Evolutionary conservation across 2,113 vertebrate species (phyloP).

Genomic region (Phrynosoma platyrhinos): DNA sequence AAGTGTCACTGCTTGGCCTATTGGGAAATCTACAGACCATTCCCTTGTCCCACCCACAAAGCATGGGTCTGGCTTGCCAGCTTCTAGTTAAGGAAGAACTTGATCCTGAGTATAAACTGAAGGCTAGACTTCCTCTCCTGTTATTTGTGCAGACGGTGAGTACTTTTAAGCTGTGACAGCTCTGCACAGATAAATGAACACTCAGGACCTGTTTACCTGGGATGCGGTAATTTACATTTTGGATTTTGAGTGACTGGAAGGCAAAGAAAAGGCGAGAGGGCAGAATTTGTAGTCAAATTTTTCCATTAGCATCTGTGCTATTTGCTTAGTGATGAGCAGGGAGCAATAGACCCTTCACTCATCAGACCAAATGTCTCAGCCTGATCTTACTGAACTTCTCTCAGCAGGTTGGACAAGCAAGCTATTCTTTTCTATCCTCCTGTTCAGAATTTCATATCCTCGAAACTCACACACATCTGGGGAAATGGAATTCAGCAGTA

Average conservation of each 20-base stretch:
- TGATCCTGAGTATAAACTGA: not conserved
- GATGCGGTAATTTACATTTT: constrained; percentile 28
- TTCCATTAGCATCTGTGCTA: constrained; percentile 61
- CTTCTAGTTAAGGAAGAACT: not conserved
- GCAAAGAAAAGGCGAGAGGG: constrained; percentile 39
- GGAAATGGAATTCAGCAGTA: constrained; percentile 65
- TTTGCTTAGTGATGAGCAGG: constrained; percentile 60
- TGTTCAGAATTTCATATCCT: constrained; percentile 68
- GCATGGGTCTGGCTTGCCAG: not conserved
- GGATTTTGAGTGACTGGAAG: constrained; percentile 31
- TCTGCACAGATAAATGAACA: not conserved
- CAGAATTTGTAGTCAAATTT: constrained; percentile 38
- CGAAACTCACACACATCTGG: constrained; percentile 69
- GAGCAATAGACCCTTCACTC: constrained; percentile 49
- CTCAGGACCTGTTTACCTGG: not conserved
- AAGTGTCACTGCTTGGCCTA: no score
- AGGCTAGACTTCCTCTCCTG: not conserved
- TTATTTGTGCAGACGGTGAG: not conserved
- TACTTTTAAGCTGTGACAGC: not conserved
- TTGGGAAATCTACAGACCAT: not conserved
- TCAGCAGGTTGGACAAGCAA: constrained; percentile 62
- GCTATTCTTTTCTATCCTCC: constrained; percentile 62
- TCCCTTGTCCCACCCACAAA: not conserved
- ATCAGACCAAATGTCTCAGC: constrained; percentile 56
- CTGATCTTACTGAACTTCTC: constrained; percentile 56